Percentiles rank a stretch among this genome's conserved stretches.
phyloP scores from a whole-genome alignment of 1,140 invertebrate species.

The Calosoma granatense region DNA sequence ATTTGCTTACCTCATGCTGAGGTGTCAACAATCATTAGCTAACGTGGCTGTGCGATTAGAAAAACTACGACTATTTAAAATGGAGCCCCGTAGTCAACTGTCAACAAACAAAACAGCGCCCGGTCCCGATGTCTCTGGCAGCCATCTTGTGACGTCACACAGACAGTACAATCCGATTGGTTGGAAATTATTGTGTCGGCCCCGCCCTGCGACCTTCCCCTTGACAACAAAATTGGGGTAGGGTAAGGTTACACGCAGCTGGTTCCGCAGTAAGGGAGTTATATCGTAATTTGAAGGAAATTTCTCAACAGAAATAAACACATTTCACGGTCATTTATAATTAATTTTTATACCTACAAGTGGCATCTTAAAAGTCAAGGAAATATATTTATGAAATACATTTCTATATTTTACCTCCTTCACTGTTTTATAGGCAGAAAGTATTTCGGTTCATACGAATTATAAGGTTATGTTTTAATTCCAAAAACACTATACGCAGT shows the following conservation, averaged over 20 bases:
- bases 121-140: background rate
- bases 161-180: background rate
- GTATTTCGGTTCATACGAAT: too few species aligned
- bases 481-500: too few species aligned
- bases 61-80: background rate
- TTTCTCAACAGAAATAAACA: too few species aligned
- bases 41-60: background rate
- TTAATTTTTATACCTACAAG: too few species aligned
- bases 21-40: background rate
- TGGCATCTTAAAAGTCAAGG: too few species aligned
- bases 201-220: background rate
- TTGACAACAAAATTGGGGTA: conserved; percentile 1
- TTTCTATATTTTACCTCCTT: too few species aligned
- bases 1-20: background rate
- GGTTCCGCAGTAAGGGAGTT: too few species aligned
- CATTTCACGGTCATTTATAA: too few species aligned
- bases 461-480: too few species aligned
- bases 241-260: background rate
- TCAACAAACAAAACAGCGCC: background rate
- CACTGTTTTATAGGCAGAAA: too few species aligned
- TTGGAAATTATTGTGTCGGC: background rate
- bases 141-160: background rate
- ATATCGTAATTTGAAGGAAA: too few species aligned
- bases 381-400: too few species aligned
- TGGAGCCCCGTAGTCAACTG: background rate